phyloP scores from a whole-genome alignment of 2,113 vertebrate species.

The Lasiurus cinereus region DNA sequence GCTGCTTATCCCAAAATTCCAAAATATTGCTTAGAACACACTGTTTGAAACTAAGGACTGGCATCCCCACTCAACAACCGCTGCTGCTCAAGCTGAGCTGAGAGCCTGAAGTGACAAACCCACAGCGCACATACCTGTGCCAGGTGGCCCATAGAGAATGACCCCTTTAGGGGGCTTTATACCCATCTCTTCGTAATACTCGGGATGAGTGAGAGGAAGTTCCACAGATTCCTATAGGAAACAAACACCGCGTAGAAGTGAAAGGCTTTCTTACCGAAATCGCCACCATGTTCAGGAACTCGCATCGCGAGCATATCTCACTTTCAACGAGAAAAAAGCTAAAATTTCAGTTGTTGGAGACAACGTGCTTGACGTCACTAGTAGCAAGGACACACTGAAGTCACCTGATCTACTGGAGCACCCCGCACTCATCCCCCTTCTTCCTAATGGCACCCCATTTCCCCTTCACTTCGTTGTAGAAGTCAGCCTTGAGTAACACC shows the following conservation, averaged over 20 bases:
- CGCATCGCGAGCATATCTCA: background rate
- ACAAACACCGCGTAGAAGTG: conserved; percentile 13
- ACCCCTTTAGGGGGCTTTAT: conserved; percentile 99
- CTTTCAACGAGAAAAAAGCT: background rate
- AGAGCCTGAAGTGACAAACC: background rate
- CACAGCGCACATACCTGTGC: conserved; percentile 93
- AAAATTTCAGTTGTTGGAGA: background rate
- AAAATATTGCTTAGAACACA: background rate
- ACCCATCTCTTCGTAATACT: conserved; percentile 99
- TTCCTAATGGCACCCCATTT: background rate
- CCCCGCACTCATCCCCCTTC: background rate
- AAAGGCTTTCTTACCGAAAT: background rate
- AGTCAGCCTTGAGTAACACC: background rate
- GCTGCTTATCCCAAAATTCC: background rate
- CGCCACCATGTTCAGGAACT: background rate
- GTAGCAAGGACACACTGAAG: background rate
- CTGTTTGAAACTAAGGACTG: background rate
- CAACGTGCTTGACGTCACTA: background rate
- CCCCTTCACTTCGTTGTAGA: background rate
- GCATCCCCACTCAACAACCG: background rate
- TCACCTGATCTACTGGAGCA: fast-evolving
- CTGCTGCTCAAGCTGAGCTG: background rate
- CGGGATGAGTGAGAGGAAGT: conserved; percentile 98
- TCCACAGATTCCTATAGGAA: conserved; percentile 96
- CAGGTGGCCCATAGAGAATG: conserved; percentile 97